Evolutionary conservation across 1,140 invertebrate genomes (phyloP).

Genomic region (Cydia pomonella): DNA sequence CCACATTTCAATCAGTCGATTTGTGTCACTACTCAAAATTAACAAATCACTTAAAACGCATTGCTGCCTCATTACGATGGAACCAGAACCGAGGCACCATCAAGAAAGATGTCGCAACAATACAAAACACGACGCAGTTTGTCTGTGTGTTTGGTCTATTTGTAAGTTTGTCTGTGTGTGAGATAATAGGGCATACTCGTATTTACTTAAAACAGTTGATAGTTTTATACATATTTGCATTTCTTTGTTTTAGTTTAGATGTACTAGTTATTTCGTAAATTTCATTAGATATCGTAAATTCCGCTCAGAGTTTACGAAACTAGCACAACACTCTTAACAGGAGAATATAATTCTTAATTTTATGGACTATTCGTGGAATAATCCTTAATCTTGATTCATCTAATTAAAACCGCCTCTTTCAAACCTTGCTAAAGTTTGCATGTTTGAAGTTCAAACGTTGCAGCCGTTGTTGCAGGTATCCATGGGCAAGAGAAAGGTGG

Average conservation of each 20-base stretch:
- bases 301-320: too few species aligned
- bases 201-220: background rate
- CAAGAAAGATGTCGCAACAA: background rate
- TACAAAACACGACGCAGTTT: background rate
- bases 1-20: background rate
- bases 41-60: conserved; percentile 4
- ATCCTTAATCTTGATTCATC: too few species aligned
- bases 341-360: too few species aligned
- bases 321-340: too few species aligned
- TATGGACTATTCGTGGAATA: too few species aligned
- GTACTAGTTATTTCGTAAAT: background rate
- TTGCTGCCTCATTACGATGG: background rate
- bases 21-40: background rate
- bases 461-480: too few species aligned
- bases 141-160: background rate
- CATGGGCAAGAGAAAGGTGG: too few species aligned
- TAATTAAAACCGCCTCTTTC: too few species aligned
- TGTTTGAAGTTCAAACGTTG: too few species aligned
- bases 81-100: background rate
- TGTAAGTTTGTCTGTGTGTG: background rate
- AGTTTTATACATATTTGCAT: background rate
- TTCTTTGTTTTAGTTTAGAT: conserved; percentile 1
- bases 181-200: background rate
- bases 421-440: too few species aligned
- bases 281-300: background rate